These are phyloP conservation scores for Dysidea cf. avara DNA, from an alignment of 37 sponge, comb jelly and placozoan species.

Conservation along the genomic window DNA sequence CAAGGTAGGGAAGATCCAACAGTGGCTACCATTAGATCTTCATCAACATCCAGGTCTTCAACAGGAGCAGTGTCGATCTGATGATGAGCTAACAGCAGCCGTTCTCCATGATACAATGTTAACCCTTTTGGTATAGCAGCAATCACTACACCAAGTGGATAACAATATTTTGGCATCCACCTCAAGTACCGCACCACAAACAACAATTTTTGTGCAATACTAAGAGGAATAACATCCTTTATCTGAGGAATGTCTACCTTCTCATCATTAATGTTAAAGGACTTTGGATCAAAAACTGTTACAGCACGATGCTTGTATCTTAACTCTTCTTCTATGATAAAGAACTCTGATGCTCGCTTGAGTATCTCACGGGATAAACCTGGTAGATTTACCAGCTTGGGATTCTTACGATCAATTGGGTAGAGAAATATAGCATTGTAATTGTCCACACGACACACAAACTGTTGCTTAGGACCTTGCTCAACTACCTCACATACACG, in stretches of 20 bases:
- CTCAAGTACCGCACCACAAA: constrained; percentile 48
- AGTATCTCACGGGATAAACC: constrained; percentile 41
- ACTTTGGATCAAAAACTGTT: constrained; percentile 29
- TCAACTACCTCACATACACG: constrained; percentile 28
- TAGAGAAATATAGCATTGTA: constrained; percentile 39
- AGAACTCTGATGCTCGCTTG: neutral
- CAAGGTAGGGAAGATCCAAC: neutral
- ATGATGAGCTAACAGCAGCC: constrained; percentile 28
- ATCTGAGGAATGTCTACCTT: constrained; percentile 40
- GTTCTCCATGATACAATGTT: constrained; percentile 43
- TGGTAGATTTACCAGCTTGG: constrained; percentile 59
- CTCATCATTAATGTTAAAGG: neutral
- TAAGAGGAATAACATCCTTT: constrained; percentile 41
- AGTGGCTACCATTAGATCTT: neutral
- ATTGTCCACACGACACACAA: constrained; percentile 47
- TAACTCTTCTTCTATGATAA: neutral
- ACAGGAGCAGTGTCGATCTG: constrained; percentile 5
- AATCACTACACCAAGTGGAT: constrained; percentile 54
- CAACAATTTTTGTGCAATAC: constrained; percentile 43
- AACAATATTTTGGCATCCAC: constrained; percentile 32
- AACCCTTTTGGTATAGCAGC: constrained; percentile 33
- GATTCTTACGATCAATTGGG: constrained; percentile 55
- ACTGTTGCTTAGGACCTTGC: constrained; percentile 7
- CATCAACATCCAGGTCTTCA: constrained; percentile 1
- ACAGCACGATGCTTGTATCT: constrained; percentile 25